Conservation (phyloP, 2,797 vertebrate species). For the Acrocephalus scirpaceus region DNA sequence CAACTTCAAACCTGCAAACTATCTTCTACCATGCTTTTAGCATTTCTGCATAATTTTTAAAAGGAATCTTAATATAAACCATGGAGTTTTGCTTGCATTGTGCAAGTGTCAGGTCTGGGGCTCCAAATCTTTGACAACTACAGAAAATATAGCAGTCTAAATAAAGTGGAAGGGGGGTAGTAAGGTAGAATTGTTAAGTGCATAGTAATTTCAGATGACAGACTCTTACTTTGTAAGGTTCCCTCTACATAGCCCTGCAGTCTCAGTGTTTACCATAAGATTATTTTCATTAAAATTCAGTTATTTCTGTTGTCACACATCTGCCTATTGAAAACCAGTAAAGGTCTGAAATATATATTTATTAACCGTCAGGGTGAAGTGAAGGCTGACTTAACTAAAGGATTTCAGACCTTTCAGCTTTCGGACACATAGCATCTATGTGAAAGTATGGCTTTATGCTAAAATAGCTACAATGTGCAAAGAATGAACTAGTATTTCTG, state of each 20-base stretch:
- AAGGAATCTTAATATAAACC: neutral
- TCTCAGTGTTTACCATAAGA: neutral
- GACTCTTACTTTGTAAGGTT: neutral
- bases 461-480: neutral
- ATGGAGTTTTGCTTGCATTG: neutral
- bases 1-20: neutral
- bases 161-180: neutral
- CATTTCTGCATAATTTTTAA: neutral
- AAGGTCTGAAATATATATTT: neutral
- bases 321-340: neutral
- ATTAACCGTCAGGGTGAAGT: neutral
- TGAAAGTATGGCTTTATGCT: neutral
- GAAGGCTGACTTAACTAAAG: neutral
- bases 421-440: neutral
- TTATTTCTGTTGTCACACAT: neutral
- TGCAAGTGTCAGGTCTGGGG: neutral
- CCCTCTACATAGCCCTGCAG: neutral
- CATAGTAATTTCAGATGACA: neutral
- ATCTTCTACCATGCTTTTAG: neutral
- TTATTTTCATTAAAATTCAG: neutral
- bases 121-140: neutral
- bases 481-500: neutral
- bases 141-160: neutral
- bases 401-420: neutral
- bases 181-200: neutral